A percentile compares a stretch with the other conserved stretches of the same genome.
phyloP scores from a whole-genome alignment of 2,888 invertebrate genomes.

The Melinaea marsaeus region DNA sequence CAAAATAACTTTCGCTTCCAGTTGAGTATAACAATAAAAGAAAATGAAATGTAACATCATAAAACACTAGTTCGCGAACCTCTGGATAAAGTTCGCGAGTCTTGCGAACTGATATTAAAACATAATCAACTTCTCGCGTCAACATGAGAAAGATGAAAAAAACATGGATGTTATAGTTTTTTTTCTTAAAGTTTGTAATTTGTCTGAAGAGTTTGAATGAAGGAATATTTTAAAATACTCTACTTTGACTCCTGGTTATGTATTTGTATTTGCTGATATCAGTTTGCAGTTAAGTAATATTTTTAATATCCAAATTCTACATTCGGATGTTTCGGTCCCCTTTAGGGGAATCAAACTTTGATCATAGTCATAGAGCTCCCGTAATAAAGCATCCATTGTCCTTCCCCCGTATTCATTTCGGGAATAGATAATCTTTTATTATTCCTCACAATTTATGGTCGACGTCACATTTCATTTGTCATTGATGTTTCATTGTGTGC shows the following conservation, averaged over 20 bases:
- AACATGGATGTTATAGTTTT: conserved; percentile 14
- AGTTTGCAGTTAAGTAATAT: neutral
- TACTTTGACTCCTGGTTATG: too few relatives aligned
- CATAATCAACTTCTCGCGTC: conserved; percentile 28
- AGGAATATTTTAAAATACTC: too few relatives aligned
- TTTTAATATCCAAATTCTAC: conserved; percentile 4
- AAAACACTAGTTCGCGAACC: neutral
- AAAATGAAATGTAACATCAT: conserved; percentile 12
- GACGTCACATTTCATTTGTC: conserved; percentile 70
- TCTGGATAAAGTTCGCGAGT: conserved; percentile 16
- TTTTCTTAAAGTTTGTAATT: conserved; percentile 6
- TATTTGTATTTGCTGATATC: too few relatives aligned
- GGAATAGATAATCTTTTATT: conserved; percentile 73
- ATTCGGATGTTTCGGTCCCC: conserved; percentile 9
- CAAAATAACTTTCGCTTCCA: neutral
- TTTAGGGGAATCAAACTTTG: conserved; percentile 34
- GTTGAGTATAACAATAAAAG: conserved; percentile 10
- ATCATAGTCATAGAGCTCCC: conserved; percentile 44
- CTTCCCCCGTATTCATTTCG: conserved; percentile 70
- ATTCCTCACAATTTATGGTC: conserved; percentile 70
- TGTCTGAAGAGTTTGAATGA: too few relatives aligned
- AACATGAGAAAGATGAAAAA: conserved; percentile 13
- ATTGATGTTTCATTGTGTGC: conserved; percentile 41
- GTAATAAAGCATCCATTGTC: conserved; percentile 70
- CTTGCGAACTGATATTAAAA: conserved; percentile 30